Conservation (phyloP, 2,797 vertebrate genomes). For the Eulemur rubriventer region DNA sequence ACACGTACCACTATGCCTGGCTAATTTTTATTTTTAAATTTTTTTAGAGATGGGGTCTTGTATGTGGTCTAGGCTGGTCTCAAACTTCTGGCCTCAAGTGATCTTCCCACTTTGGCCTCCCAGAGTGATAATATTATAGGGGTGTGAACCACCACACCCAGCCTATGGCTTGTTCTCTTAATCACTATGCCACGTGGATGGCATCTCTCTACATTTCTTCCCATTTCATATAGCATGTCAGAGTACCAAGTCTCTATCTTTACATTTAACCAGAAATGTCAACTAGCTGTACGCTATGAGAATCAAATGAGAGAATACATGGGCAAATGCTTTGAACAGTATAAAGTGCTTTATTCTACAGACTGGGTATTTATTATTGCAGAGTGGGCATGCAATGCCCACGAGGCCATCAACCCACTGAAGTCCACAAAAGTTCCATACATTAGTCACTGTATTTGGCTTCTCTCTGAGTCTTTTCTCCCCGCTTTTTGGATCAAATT, state of each 20-base stretch:
- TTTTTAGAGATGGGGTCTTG: not conserved
- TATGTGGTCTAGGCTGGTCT: not conserved
- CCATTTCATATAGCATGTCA: not conserved
- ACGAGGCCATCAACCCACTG: not conserved
- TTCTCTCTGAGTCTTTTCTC: not conserved
- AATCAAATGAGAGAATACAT: not conserved
- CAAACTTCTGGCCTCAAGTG: not conserved
- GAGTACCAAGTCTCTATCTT: not conserved
- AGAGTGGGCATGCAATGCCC: not conserved
- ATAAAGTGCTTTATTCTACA: not conserved
- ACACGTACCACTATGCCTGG: not conserved
- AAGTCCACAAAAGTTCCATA: not conserved
- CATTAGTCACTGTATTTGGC: constrained; percentile 54
- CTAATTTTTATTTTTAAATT: not conserved
- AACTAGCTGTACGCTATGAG: not conserved
- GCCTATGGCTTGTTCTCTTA: not conserved
- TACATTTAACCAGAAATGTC: not conserved
- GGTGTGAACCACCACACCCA: not conserved
- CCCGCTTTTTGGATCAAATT: constrained; percentile 60
- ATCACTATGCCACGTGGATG: not conserved
- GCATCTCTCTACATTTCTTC: not conserved
- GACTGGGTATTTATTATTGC: constrained; percentile 18
- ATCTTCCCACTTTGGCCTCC: not conserved
- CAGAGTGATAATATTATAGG: not conserved
- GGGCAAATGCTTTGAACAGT: not conserved